Evolutionary conservation across 2,888 invertebrate genomes (phyloP), one percentile per base, ranked within the genome.

Genomic region (Scaptomyza caliginosa): DNA sequence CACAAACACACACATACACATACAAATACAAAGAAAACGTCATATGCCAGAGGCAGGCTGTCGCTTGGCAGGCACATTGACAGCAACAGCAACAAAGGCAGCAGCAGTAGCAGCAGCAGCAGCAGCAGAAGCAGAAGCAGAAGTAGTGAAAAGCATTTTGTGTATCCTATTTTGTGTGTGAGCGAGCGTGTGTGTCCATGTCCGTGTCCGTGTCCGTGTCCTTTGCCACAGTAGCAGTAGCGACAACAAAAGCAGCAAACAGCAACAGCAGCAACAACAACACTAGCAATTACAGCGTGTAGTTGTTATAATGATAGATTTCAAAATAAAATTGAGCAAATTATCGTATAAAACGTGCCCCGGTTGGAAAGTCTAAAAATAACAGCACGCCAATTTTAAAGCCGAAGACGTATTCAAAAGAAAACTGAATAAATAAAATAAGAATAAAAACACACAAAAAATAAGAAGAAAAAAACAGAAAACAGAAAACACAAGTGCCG

Each of bases 281-380:
- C 72, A 43, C 28, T 38, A 56, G 64, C 83, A 81, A 82, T 76
- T 78, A 85, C 78, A 56, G 36, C 59, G 38, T 73, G 68, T 75
- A 70, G 78, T 71, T 83, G 60, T 67, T 52, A 76, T 85, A 86
- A 82, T 87, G 82, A 87, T 76, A 83, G 76, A 83, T 82, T 84
- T 77, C 79, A 74, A 87, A 74, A 74, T 52, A 63, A 87, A 82
- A 87, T 87, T 82, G 79, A 79, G 71, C 75, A 86, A 86, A 81
- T 81, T 80, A 77, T 73, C 80, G 77, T 60, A 64, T 65, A 59
- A 66, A 80, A 67, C 74, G 80, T 80, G 86, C 65, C 67, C 46
- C 54, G 70, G 50, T 70, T 67, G 34, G 40, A 67, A 64, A 66
- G 43, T 83, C 80, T 86, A 83, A 79, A 86, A 76, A 80, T 79